phyloP scores from a whole-genome alignment of 2,888 invertebrate species.

The Caenorhabditis sp. region DNA sequence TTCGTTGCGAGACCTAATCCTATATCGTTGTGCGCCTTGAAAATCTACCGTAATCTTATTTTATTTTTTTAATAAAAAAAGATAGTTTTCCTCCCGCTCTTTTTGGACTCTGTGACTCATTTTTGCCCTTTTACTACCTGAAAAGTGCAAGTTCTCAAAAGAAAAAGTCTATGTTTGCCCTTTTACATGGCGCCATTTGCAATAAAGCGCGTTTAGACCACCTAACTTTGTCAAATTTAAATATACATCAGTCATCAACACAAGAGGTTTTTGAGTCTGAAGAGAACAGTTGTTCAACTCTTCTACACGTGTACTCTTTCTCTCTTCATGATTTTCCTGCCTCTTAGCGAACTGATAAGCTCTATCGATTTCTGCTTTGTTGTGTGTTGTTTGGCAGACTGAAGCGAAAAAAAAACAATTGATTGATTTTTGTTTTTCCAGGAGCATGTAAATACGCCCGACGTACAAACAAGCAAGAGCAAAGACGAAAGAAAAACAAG shows the following conservation, averaged over 20 bases:
- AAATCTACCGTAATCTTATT: too few relatives aligned
- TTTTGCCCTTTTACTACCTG: not conserved
- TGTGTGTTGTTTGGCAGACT: not conserved
- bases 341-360: not conserved
- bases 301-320: conserved; percentile 5
- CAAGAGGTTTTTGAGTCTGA: too few relatives aligned
- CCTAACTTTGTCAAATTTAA: not conserved
- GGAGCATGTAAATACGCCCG: conserved; percentile 47
- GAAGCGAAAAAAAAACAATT: not conserved
- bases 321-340: not conserved
- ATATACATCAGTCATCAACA: not conserved
- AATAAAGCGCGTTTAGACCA: not conserved
- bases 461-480: conserved; percentile 28
- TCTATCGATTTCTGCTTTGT: not conserved
- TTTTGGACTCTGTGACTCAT: too few relatives aligned
- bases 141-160: not conserved
- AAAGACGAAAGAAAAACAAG: conserved; percentile 17
- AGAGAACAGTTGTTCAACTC: not conserved
- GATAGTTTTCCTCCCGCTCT: too few relatives aligned
- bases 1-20: too few relatives aligned
- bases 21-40: too few relatives aligned
- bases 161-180: not conserved
- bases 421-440: conserved; percentile 12
- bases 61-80: too few relatives aligned
- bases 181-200: too few relatives aligned